Evolutionary conservation across 2,888 invertebrate genomes (phyloP), one percentile per base, ranked within the genome.

Genomic region (Leucophenga montana): DNA sequence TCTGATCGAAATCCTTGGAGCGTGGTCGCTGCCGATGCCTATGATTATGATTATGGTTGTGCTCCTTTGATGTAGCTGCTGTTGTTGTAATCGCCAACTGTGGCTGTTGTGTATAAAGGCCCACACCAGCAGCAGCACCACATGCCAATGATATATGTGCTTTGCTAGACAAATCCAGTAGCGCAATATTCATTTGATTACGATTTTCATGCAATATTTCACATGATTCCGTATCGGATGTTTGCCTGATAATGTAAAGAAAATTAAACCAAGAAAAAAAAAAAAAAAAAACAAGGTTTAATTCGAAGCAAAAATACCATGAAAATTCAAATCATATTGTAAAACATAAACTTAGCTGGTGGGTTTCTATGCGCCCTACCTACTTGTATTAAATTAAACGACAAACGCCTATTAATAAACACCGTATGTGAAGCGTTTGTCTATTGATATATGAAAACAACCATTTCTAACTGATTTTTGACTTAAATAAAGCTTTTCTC

Each of bases 201-300:
- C 87, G 86, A 67, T 86, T 87, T 73, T 89, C 89, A 78, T 88
- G 88, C 44, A 88, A 74, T 65, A 89, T 88, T 80, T 89, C 89
- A 82, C 88, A 88, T 16, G 89, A 89, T 78, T 88, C 89, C 48
- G 89, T 88, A 71, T 89, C 89, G 64, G 88, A 88, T 59, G 88
- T 89, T 87, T 89, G 89, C 88, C 89, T 89, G 67, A 56, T 4
- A 27, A 27, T 27, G 0, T 39, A 11, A 39, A 61, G 31, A 22
- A 48, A 48, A 33, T 64, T 54, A 8, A 48, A n/a, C n/a, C n/a
- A n/a, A n/a, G n/a, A n/a, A n/a, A n/a, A n/a, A n/a, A 39, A 48
- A 62, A 14, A 66, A 16, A 31, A 44, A 61, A 62, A n/a, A n/a
- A 22, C 33, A 8, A 31, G 8, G 33, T 33, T n/a, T n/a, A n/a